Conservation (phyloP, 1,140 invertebrate genomes). For the Trinorchestia longiramus region DNA sequence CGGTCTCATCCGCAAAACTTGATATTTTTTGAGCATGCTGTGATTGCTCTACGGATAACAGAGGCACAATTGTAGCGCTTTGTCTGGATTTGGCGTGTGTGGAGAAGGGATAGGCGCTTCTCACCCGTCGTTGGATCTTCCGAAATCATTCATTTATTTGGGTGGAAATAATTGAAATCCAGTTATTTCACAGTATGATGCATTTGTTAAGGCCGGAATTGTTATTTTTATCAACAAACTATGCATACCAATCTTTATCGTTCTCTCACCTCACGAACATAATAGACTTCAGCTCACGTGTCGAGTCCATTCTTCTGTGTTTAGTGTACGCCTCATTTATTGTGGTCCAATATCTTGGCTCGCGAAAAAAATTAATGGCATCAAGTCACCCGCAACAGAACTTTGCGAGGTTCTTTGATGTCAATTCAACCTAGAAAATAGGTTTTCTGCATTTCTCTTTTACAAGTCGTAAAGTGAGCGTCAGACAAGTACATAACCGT, state of each 20-base stretch:
- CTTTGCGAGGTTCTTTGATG: slow-evolving; percentile 12
- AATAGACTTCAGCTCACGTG: not conserved
- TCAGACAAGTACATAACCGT: slow-evolving; percentile 6
- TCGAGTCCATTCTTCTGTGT: not conserved
- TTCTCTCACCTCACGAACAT: not conserved
- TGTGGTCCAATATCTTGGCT: not conserved
- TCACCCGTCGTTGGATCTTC: not conserved
- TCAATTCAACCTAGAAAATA: slow-evolving; percentile 32
- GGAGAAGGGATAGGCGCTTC: not conserved
- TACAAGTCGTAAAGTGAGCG: not conserved
- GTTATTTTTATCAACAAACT: not conserved
- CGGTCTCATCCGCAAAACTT: slow-evolving; percentile 51
- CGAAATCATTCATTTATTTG: not conserved
- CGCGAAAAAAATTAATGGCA: not conserved
- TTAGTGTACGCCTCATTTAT: not conserved
- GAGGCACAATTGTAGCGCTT: slow-evolving; percentile 5
- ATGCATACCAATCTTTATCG: not conserved
- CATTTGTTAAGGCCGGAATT: not conserved
- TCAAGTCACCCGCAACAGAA: not conserved
- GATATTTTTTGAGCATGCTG: slow-evolving; percentile 39
- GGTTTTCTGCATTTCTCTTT: not conserved
- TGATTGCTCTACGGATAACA: slow-evolving; percentile 46
- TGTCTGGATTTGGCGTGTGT: slow-evolving; percentile 37
- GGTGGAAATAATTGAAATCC: not conserved
- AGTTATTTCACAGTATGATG: not conserved